phyloP scores from a whole-genome alignment of 1,140 invertebrate genomes.

The Vollenhovia emeryi region DNA sequence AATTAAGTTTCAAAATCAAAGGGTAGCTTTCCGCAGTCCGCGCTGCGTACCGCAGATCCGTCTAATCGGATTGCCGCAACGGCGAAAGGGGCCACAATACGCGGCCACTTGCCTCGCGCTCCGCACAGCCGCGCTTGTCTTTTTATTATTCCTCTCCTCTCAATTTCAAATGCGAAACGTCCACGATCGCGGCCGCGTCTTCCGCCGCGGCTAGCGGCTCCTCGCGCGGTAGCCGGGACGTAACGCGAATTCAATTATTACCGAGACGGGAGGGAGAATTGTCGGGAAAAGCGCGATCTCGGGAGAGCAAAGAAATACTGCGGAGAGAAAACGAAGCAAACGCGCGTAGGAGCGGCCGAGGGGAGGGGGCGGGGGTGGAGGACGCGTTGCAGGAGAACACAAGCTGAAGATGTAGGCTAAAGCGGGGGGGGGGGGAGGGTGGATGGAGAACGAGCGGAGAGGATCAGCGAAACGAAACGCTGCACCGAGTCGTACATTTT shows the following conservation, averaged over 20 bases:
- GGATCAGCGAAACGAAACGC: slow-evolving; percentile 22
- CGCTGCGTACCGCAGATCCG: not conserved
- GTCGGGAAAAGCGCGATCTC: slow-evolving; percentile 38
- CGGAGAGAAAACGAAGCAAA: slow-evolving; percentile 50
- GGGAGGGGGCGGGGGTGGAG: not conserved
- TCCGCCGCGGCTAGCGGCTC: slow-evolving; percentile 23
- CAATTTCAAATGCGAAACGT: slow-evolving; percentile 61
- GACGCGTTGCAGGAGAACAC: not conserved
- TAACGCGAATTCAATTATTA: slow-evolving; percentile 75
- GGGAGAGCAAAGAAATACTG: slow-evolving; percentile 55
- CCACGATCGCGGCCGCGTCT: not conserved
- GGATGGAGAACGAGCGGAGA: slow-evolving; percentile 6
- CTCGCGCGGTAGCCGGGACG: slow-evolving; percentile 37
- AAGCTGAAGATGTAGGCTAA: slow-evolving; percentile 19
- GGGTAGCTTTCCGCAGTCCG: not conserved
- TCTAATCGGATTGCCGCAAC: slow-evolving; percentile 45
- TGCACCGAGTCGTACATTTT: slow-evolving; percentile 13
- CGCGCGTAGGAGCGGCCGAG: not conserved
- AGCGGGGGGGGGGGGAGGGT: too few relatives aligned
- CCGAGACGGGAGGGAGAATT: slow-evolving; percentile 29
- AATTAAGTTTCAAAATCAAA: slow-evolving; percentile 54
- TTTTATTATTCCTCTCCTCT: not conserved
- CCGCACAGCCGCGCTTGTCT: too few relatives aligned
- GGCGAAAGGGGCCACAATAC: not conserved
- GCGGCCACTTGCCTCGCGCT: not conserved